Base-by-base conservation (phyloP, 2,888 invertebrate genomes). In the Pyralis farinalis region DNA sequence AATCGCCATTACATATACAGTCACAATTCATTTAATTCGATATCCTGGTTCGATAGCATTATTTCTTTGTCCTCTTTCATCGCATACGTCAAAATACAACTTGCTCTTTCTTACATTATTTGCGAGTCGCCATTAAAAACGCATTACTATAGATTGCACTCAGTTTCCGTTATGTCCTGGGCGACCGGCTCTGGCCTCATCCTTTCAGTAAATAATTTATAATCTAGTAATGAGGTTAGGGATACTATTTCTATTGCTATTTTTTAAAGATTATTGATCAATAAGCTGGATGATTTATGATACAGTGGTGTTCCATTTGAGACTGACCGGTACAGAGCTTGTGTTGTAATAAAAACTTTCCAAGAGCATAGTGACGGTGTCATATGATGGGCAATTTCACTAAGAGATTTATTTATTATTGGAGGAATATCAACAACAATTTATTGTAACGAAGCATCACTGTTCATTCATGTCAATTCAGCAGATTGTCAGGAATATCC, bases 111-210 rank as follows among this genome's bases (percentile, higher is more conserved):
- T 41, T 35, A 29, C 38, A 36, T 51, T 51, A 50, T 56, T 53
- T 52, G 49, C 47, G 38, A 41, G 34, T 40, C 38, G 41, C 49
- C 62, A 60, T 62, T 60, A 60, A 57, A 58, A 59, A 55, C 40
- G 31, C 59, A 58, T 60, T 53, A 50, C 41, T 40, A 46, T 48
- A 46, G 50, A 53, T 49, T 44, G 49, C 37, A 34, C 42, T 42
- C 34, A 34, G 45, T 42, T 53, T 51, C 61, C 60, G 63, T 58
- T 60, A 58, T 43, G 42, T 43, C 40, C 43, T 49, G 30, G 52
- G 49, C 43, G 49, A 42, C 53, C 47, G 49, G 47, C 44, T 50
- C 36, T 33, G 39, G 36, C 38, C 40, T 27, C 44, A 44, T 52
- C 47, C 48, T 54, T 51, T 46, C 29, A 37, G 40, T 35, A 37